A percentile compares a stretch with the other conserved stretches of the same genome.
These are phyloP conservation scores for Tridacna crocea DNA, from an alignment of 2,888 invertebrate genomes.

Conservation along the genomic window DNA sequence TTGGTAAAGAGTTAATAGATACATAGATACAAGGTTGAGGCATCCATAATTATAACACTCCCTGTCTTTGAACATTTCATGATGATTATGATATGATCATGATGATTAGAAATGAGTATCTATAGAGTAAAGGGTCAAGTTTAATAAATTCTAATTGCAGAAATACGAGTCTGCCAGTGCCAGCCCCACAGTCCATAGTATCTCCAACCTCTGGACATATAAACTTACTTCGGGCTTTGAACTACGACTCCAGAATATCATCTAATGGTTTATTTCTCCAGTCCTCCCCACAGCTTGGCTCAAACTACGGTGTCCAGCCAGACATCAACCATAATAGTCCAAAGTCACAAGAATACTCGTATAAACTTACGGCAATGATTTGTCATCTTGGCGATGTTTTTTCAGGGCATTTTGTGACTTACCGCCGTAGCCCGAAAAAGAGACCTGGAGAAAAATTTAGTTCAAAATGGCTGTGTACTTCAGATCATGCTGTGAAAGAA, in stretches of 20 bases:
- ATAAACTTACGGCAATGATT: conserved; percentile 93
- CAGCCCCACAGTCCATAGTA: conserved; percentile 21
- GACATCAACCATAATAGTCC: conserved; percentile 70
- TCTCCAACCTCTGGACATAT: conserved; percentile 74
- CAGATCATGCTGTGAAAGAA: conserved; percentile 93
- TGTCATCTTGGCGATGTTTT: conserved; percentile 95
- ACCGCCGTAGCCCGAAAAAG: conserved; percentile 87
- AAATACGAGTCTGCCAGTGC: conserved; percentile 47
- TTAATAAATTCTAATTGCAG: conserved; percentile 5
- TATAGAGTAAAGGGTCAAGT: not conserved
- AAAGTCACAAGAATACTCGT: conserved; percentile 86
- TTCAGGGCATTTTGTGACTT: conserved; percentile 97
- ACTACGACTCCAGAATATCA: conserved; percentile 78
- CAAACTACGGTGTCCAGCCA: conserved; percentile 81
- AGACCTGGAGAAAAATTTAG: conserved; percentile 73
- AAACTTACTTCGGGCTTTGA: conserved; percentile 80
- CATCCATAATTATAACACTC: too few species aligned
- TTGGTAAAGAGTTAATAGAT: too few species aligned
- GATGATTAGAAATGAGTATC: not conserved
- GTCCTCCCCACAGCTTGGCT: conserved; percentile 46
- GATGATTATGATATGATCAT: not conserved
- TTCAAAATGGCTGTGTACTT: conserved; percentile 93
- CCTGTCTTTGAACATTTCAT: not conserved
- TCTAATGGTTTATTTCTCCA: conserved; percentile 75
- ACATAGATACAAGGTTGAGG: too few species aligned